Evolutionary conservation across 2,797 vertebrate genomes (phyloP).

Genomic region (Acanthornis magna): DNA sequence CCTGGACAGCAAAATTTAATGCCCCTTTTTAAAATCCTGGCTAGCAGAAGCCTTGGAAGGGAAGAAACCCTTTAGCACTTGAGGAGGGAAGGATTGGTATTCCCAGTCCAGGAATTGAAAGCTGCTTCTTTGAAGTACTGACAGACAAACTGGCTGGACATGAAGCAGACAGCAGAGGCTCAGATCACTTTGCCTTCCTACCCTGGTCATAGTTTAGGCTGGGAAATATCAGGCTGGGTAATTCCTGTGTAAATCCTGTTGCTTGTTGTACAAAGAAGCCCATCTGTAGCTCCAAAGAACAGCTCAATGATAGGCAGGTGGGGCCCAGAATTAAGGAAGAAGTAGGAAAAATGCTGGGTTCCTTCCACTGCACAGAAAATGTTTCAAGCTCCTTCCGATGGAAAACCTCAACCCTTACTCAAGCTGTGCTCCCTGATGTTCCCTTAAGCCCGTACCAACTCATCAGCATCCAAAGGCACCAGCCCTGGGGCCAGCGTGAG

Average conservation of each 20-base stretch:
- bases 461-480: not conserved
- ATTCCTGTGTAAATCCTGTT: not conserved
- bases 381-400: fast-evolving
- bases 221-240: not conserved
- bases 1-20: constrained; percentile 34
- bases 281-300: not conserved
- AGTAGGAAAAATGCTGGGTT: not conserved
- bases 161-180: not conserved
- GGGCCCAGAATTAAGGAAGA: not conserved
- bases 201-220: not conserved
- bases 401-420: not conserved
- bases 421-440: not conserved
- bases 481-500: not conserved
- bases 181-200: not conserved
- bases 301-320: not conserved
- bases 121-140: not conserved
- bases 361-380: not conserved
- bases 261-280: not conserved
- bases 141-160: not conserved
- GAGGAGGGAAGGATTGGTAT: not conserved
- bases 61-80: not conserved
- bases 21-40: not conserved
- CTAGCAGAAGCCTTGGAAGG: not conserved
- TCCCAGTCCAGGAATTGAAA: not conserved
- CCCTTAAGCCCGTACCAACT: not conserved